phyloP scores from a whole-genome alignment of 2,113 vertebrate genomes.

The Vombatus ursinus region DNA sequence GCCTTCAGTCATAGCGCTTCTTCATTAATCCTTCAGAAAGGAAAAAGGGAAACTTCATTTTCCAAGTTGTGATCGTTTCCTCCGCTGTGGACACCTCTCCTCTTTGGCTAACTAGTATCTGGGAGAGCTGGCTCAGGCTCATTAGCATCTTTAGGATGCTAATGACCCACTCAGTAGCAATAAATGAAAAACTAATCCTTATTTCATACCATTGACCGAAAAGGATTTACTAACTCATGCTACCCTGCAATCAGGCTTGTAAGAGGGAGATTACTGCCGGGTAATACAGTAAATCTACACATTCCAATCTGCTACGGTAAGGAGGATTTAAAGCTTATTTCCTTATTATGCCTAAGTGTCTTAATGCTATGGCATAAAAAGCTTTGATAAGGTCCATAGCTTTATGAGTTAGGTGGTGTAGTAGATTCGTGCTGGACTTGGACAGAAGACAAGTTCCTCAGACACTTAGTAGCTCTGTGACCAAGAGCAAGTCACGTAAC shows the following conservation, averaged over 20 bases:
- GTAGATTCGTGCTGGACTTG: not conserved
- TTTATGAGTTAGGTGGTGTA: not conserved
- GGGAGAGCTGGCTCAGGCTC: constrained; percentile 72
- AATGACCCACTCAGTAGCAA: constrained; percentile 79
- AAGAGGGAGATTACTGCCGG: constrained; percentile 70
- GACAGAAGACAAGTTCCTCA: not conserved
- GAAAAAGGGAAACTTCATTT: constrained; percentile 43
- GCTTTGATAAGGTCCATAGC: not conserved
- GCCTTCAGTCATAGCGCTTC: constrained; percentile 31
- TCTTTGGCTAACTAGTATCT: constrained; percentile 67
- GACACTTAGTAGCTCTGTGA: not conserved
- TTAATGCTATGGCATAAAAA: constrained; percentile 59
- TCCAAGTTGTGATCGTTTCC: constrained; percentile 60
- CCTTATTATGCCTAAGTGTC: constrained; percentile 71
- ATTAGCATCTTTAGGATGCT: constrained; percentile 81
- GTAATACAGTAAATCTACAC: constrained; percentile 80
- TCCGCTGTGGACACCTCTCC: constrained; percentile 63
- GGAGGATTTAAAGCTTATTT: constrained; percentile 80
- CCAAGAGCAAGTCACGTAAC: not conserved
- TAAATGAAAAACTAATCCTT: constrained; percentile 84
- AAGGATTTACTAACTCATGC: constrained; percentile 81
- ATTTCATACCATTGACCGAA: constrained; percentile 77
- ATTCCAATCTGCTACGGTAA: constrained; percentile 79
- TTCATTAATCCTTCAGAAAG: constrained; percentile 58
- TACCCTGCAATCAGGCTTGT: constrained; percentile 74